Base-by-base conservation (phyloP, 2,888 invertebrate species). In the Cryptophagus acutangulus region DNA sequence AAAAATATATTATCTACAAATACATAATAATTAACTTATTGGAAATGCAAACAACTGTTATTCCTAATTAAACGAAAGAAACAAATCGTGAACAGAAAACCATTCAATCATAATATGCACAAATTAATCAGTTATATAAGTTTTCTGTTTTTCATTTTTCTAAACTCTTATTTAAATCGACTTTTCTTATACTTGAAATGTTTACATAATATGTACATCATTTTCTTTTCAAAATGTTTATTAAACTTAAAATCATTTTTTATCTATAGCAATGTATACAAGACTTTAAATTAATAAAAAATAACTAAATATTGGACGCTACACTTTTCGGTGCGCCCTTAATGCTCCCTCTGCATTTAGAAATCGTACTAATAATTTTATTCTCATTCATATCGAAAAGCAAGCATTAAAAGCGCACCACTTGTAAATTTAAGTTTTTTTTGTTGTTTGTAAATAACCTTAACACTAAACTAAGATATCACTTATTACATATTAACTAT, bases 41-140 rank as follows among this genome's bases (percentile, higher is more conserved):
- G 56, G 59, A 59, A 59, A 59, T 57, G 59, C 59, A 59, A 59
- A 55, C 47, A 57, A 57, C 55, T 51, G 45, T 42, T 45, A 47
- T 40, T 41, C 17, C 24, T 29, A 29, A 10, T 10, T 38, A 49
- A 45, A 40, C 51, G 48, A 47, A 45, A 51, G 37, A 45, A 53
- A 48, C 40, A 34, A 50, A 52, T 43, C 38, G 41, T 47, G 46
- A 49, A 52, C 51, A 45, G 49, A 43, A 51, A 37, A 45, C 49
- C 51, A 52, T 47, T 42, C 47, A 54, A 48, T 48, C 41, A 29
- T 36, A 25, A 10, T 17, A 33, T 31, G n/a, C n/a, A n/a, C n/a
- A n/a, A n/a, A n/a, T 17, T 38, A 33, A 26, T 18, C 20, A 13
- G 9, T 31, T 38, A 33, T n/a, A 8, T n/a, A 10, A 28, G 16